Base-by-base conservation (phyloP, 2,888 invertebrate species). In the Sipha maydis region DNA sequence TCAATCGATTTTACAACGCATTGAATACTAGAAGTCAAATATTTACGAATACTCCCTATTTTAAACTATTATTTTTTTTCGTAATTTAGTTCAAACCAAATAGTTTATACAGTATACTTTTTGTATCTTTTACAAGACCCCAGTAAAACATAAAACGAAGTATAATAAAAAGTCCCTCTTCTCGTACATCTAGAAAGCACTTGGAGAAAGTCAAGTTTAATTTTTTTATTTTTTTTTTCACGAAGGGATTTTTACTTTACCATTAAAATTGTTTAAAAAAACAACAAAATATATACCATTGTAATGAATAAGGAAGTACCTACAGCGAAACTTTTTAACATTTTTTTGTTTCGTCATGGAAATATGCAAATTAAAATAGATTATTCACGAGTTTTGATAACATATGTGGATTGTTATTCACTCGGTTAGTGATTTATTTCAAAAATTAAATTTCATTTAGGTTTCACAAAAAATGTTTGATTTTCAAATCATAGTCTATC, bases 221-320 rank as follows among this genome's bases (percentile, higher is more conserved):
- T 25, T 41, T 28, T 82, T 73, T 54, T 73, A n/a, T 11, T 25
- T 41, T 28, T 82, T 69, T 69, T 48, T 48, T 38, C 41, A n/a
- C 61, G n/a, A 54, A 67, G 67, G 19, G 28, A n/a, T 34, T 80
- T n/a, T 25, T 38, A 19, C 34, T 38, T 38, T 38, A 19, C 38
- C 41, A 67, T 82, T 41, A 41, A 69, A 28, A 82, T 82, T 82
- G 67, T 69, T 41, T n/a, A n/a, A 28, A 28, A 69, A 82, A 82
- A 82, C 21, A 56, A 54, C 54, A 78, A 31, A 78, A 78, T 31
- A 28, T 48, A 77, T 48, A 28, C 48, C 19, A 48, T 77, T 77
- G 25, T 28, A 77, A 77, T 41, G 11, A 41, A 41, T 41, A 41
- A 9, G 34, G 4, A 4, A 34, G 76, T 77, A 38, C 41, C 41